phyloP scores from a whole-genome alignment of 92 coral and sea anemone species.

The Galaxea fascicularis region DNA sequence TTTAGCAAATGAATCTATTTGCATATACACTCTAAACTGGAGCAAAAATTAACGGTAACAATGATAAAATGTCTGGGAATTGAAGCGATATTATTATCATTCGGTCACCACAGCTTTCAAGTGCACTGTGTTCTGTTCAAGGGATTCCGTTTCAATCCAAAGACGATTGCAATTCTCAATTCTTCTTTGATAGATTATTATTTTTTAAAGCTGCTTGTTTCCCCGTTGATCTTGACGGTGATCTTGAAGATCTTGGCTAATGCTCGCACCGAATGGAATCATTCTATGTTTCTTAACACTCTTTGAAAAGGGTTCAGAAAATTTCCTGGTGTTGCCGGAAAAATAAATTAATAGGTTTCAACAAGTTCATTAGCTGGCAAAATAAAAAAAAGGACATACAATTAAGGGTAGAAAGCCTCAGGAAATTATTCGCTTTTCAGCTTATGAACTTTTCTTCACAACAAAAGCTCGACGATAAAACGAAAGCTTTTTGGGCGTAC shows the following conservation, averaged over 20 bases:
- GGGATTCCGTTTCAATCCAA: slow-evolving; percentile 16
- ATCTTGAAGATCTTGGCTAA: slow-evolving; percentile 12
- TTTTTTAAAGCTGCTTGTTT: not conserved
- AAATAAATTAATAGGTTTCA: slow-evolving; percentile 35
- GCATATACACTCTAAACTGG: not conserved
- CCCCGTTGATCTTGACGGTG: not conserved
- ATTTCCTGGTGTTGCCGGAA: slow-evolving; percentile 41
- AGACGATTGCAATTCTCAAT: not conserved
- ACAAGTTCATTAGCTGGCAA: slow-evolving; percentile 60
- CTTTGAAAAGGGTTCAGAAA: slow-evolving; percentile 18
- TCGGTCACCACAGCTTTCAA: not conserved
- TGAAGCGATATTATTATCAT: slow-evolving; percentile 1
- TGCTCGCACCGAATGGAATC: not conserved
- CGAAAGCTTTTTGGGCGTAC: slow-evolving; percentile 40
- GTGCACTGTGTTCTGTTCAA: slow-evolving; percentile 10
- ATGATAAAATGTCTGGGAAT: slow-evolving; percentile 19
- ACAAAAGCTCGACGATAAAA: slow-evolving; percentile 39
- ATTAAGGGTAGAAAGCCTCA: slow-evolving; percentile 50
- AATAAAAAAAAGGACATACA: slow-evolving; percentile 32
- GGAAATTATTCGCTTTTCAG: slow-evolving; percentile 68
- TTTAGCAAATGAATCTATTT: not conserved
- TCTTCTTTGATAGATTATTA: not conserved
- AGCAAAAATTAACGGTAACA: not conserved
- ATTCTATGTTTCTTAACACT: slow-evolving; percentile 16
- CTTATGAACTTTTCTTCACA: slow-evolving; percentile 58